These are phyloP conservation scores for Drosophila setifemur DNA, from an alignment of 1,140 invertebrate genomes.

Conservation along the genomic window DNA sequence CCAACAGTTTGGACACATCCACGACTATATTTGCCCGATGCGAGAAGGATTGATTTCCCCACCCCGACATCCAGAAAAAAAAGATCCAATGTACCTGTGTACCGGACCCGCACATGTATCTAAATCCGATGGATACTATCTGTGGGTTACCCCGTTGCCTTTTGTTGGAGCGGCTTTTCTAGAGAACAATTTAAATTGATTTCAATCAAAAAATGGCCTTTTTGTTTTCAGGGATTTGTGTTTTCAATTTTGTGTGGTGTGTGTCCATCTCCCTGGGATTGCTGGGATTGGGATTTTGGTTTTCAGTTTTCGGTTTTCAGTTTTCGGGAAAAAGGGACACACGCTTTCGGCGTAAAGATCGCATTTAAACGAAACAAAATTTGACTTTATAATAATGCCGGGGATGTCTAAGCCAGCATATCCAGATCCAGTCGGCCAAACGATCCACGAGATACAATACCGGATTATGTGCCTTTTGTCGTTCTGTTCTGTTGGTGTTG, in stretches of 20 bases:
- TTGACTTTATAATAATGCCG: conserved; percentile 81
- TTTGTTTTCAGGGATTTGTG: conserved; percentile 71
- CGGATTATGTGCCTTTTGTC: conserved; percentile 70
- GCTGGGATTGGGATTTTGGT: conserved; percentile 15
- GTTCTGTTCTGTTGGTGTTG: conserved; percentile 35
- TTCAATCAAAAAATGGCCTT: conserved; percentile 76
- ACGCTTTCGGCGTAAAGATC: conserved; percentile 80
- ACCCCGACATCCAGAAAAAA: neutral
- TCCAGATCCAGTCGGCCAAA: conserved; percentile 41
- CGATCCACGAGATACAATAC: conserved; percentile 78
- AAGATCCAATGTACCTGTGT: conserved; percentile 17
- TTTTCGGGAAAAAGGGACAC: conserved; percentile 72
- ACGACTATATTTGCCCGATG: conserved; percentile 66
- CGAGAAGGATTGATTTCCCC: conserved; percentile 41
- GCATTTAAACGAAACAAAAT: conserved; percentile 80
- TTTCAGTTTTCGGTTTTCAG: conserved; percentile 24
- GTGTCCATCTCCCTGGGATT: conserved; percentile 20
- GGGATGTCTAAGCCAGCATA: conserved; percentile 66
- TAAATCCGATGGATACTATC: conserved; percentile 61
- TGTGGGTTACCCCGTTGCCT: conserved; percentile 27
- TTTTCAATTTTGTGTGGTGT: conserved; percentile 39
- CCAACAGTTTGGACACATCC: conserved; percentile 67
- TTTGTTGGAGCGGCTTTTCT: conserved; percentile 65
- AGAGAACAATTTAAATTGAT: conserved; percentile 81
- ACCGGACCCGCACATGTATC: conserved; percentile 50